Evolutionary conservation across 2,888 invertebrate species (phyloP).

Genomic region (Sinotaia quadrata): DNA sequence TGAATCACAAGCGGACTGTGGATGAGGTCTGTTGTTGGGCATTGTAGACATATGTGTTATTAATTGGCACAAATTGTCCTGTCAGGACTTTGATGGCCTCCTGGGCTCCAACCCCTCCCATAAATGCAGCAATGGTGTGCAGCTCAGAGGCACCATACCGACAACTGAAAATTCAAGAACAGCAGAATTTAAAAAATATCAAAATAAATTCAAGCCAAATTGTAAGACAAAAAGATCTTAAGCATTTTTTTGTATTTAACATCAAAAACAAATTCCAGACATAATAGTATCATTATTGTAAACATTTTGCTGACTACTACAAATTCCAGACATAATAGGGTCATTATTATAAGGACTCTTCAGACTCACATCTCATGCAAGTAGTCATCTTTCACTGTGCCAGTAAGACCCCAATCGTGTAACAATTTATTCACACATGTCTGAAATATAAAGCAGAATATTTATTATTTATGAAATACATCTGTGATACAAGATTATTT

Average conservation of each 20-base stretch:
- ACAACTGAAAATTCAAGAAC: slow-evolving; percentile 58
- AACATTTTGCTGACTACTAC: too few relatives aligned
- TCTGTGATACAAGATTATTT: too few relatives aligned
- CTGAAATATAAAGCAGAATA: too few relatives aligned
- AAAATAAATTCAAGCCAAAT: too few relatives aligned
- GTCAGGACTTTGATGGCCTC: slow-evolving; percentile 96
- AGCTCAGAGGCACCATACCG: slow-evolving; percentile 95
- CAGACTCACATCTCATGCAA: slow-evolving; percentile 85
- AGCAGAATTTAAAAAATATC: too few relatives aligned
- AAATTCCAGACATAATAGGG: too few relatives aligned
- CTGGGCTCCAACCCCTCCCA: slow-evolving; percentile 95
- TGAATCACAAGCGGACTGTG: slow-evolving; percentile 57
- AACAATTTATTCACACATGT: slow-evolving; percentile 80
- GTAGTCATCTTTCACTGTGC: slow-evolving; percentile 88
- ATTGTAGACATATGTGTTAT: slow-evolving; percentile 96
- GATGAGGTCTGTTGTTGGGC: slow-evolving; percentile 86
- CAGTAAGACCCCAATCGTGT: slow-evolving; percentile 86
- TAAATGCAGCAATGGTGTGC: slow-evolving; percentile 92
- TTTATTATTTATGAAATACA: too few relatives aligned
- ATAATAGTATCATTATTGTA: too few relatives aligned
- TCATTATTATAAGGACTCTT: too few relatives aligned
- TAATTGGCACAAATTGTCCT: slow-evolving; percentile 94
- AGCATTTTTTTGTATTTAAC: too few relatives aligned
- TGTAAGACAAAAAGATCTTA: too few relatives aligned
- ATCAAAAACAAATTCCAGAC: too few relatives aligned